Conservation (phyloP, 2,888 invertebrate species). For the Creontiades dilutus region DNA sequence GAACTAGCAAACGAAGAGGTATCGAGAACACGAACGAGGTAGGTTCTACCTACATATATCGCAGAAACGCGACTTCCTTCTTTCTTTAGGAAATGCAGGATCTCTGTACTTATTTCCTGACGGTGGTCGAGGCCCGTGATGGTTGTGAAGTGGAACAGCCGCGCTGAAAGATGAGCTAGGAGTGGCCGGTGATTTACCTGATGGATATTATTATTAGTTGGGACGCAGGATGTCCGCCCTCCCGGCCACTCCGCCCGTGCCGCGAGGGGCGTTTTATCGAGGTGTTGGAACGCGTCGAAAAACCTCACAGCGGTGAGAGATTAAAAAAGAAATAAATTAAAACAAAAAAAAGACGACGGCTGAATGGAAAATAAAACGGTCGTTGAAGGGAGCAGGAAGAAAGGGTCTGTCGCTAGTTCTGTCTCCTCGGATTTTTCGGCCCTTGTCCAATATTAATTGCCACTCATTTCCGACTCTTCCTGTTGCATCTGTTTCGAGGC, state of each 20-base stretch:
- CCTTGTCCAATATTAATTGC: slow-evolving; percentile 54
- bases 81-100: too few relatives aligned
- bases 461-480: slow-evolving; percentile 50
- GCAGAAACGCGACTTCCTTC: too few relatives aligned
- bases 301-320: background rate
- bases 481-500: background rate
- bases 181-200: slow-evolving; percentile 59
- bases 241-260: slow-evolving; percentile 11
- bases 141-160: slow-evolving; percentile 9
- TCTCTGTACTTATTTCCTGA: too few relatives aligned
- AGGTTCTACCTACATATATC: too few relatives aligned
- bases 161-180: slow-evolving; percentile 43
- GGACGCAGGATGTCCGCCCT: slow-evolving; percentile 60
- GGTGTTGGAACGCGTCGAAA: slow-evolving; percentile 45
- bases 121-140: background rate
- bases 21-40: too few relatives aligned
- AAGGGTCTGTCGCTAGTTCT: background rate
- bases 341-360: background rate
- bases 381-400: background rate
- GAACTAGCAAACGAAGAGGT: too few relatives aligned
- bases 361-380: background rate
- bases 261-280: slow-evolving; percentile 3
- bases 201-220: slow-evolving; percentile 60
- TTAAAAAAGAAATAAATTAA: background rate
- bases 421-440: slow-evolving; percentile 40